Conservation (phyloP, 2,797 vertebrate genomes). For the Pelochelys cantorii region DNA sequence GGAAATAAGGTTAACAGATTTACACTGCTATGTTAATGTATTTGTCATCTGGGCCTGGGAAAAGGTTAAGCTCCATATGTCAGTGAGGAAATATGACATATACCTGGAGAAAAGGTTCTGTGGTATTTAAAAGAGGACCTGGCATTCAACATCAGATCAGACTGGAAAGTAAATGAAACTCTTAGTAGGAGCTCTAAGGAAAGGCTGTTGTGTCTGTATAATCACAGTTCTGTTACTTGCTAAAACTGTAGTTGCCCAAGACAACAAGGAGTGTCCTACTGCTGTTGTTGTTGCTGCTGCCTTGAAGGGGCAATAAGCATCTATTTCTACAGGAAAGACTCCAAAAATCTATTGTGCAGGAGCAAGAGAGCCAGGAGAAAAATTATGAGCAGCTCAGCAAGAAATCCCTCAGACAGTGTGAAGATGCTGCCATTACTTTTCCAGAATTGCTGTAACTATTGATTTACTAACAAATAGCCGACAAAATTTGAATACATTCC, state of each 20-base stretch:
- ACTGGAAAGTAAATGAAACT: background rate
- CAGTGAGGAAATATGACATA: background rate
- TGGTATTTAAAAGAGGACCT: background rate
- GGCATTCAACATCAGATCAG: background rate
- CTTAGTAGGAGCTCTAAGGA: background rate
- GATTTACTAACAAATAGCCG: background rate
- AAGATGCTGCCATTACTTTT: background rate
- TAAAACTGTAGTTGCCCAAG: fast-evolving
- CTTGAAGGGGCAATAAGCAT: background rate
- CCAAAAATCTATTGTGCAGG: background rate
- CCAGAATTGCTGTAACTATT: background rate
- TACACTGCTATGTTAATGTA: background rate
- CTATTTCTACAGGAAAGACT: background rate
- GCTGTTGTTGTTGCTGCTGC: fast-evolving
- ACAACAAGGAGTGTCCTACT: background rate
- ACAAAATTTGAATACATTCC: background rate
- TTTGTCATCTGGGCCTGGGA: background rate
- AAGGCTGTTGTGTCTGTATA: background rate
- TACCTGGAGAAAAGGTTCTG: background rate
- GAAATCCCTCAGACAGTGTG: background rate
- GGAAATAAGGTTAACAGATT: background rate
- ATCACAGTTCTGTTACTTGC: background rate
- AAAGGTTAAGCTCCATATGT: background rate
- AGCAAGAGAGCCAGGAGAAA: background rate
- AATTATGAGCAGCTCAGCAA: background rate